Percentiles rank a stretch among this genome's conserved stretches.
phyloP scores from a whole-genome alignment of 2,888 invertebrate species.

The Cataglyphis cursor region DNA sequence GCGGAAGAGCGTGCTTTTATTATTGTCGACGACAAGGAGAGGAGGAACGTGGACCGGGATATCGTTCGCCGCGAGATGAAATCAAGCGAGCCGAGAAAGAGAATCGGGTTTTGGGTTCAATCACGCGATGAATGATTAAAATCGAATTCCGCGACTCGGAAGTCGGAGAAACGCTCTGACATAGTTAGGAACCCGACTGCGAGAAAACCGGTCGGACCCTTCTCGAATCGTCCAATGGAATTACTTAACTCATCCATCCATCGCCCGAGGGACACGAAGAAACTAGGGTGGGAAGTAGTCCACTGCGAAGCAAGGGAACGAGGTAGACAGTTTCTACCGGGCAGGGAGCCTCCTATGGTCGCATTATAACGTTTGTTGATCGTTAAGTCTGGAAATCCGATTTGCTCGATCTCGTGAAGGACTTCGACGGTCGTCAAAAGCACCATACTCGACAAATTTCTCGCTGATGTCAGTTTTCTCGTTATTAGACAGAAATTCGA shows the following conservation, averaged over 20 bases:
- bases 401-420: slow-evolving; percentile 51
- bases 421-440: background rate
- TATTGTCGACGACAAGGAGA: background rate
- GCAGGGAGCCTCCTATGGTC: slow-evolving; percentile 19
- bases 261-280: slow-evolving; percentile 55
- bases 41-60: background rate
- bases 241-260: slow-evolving; percentile 70
- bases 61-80: slow-evolving; percentile 20
- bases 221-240: slow-evolving; percentile 70
- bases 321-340: slow-evolving; percentile 28
- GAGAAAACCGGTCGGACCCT: slow-evolving; percentile 56
- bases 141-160: slow-evolving; percentile 52
- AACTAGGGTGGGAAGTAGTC: slow-evolving; percentile 39
- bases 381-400: slow-evolving; percentile 70
- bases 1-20: slow-evolving; percentile 5
- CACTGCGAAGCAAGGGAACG: slow-evolving; percentile 35
- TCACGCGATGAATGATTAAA: slow-evolving; percentile 59
- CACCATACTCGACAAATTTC: slow-evolving; percentile 32
- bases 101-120: slow-evolving; percentile 29
- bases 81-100: background rate
- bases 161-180: slow-evolving; percentile 34
- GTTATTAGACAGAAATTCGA: slow-evolving; percentile 10
- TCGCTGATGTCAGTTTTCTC: slow-evolving; percentile 8
- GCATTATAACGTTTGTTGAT: slow-evolving; percentile 68
- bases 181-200: slow-evolving; percentile 46